Percentiles rank a stretch among this genome's conserved stretches.
Evolutionary conservation across 1,140 invertebrate genomes (phyloP).

Genomic region (Brachystomella parvula): DNA sequence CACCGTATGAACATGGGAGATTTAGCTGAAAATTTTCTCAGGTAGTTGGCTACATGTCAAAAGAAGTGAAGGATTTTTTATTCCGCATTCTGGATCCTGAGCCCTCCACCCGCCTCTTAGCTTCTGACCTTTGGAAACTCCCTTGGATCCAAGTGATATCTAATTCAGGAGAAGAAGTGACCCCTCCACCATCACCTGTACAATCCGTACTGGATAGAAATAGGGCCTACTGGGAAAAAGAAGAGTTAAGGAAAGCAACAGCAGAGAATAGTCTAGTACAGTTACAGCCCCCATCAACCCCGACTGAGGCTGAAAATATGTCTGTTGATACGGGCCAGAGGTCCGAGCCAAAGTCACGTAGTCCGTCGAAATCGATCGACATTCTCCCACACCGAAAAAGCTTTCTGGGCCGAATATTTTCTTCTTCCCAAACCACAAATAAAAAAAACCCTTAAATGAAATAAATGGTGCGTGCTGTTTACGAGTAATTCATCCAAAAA

Average conservation of each 20-base stretch:
- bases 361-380: too few relatives aligned
- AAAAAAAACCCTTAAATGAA: too few relatives aligned
- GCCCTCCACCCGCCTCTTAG: not conserved
- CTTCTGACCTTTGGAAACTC: not conserved
- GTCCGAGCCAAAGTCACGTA: too few relatives aligned
- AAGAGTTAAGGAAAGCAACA: not conserved
- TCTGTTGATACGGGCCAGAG: too few relatives aligned
- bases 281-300: too few relatives aligned
- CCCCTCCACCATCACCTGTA: not conserved
- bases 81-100: not conserved
- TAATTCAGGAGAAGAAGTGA: not conserved
- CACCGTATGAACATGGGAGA: not conserved
- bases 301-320: too few relatives aligned
- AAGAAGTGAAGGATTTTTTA: conserved; percentile 8
- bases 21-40: not conserved
- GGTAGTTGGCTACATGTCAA: not conserved
- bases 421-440: too few relatives aligned
- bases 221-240: not conserved
- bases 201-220: not conserved
- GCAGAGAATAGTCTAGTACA: too few relatives aligned
- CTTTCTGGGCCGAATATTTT: too few relatives aligned
- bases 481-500: too few relatives aligned
- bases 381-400: too few relatives aligned
- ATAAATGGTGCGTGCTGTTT: too few relatives aligned
- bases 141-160: conserved; percentile 9